These are phyloP conservation scores for Minunthozetes semirufus DNA, from an alignment of 2,888 invertebrate species.

Conservation along the genomic window DNA sequence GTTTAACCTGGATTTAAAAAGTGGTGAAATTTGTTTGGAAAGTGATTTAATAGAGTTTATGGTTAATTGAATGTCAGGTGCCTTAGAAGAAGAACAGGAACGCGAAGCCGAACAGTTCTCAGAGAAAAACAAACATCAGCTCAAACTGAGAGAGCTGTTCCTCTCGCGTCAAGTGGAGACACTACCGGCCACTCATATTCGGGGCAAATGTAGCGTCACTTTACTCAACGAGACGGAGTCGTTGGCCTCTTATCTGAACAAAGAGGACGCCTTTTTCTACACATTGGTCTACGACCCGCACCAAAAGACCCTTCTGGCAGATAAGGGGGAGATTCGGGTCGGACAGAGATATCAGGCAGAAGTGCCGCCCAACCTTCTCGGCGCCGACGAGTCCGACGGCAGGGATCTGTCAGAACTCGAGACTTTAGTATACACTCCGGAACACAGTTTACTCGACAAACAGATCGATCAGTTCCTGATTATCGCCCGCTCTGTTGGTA, in stretches of 20 bases:
- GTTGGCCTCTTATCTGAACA: slow-evolving; percentile 88
- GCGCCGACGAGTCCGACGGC: slow-evolving; percentile 58
- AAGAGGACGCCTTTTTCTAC: slow-evolving; percentile 99
- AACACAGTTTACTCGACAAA: slow-evolving; percentile 80
- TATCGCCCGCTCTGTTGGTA: slow-evolving; percentile 77
- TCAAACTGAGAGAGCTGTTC: slow-evolving; percentile 96
- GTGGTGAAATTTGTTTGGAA: background rate
- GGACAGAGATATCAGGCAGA: slow-evolving; percentile 97
- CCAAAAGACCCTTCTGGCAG: slow-evolving; percentile 96
- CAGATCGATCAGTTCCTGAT: slow-evolving; percentile 99
- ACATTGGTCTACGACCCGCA: slow-evolving; percentile 98
- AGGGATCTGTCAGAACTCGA: slow-evolving; percentile 72
- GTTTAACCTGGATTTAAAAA: too few relatives aligned
- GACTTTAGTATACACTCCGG: slow-evolving; percentile 88
- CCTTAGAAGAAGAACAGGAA: slow-evolving; percentile 63
- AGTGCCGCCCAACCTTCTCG: slow-evolving; percentile 56
- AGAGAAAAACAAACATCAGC: slow-evolving; percentile 83
- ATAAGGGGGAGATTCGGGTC: slow-evolving; percentile 88
- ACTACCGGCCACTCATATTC: slow-evolving; percentile 94
- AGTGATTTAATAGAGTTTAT: background rate
- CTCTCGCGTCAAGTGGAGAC: slow-evolving; percentile 91
- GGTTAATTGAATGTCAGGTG: slow-evolving; percentile 51
- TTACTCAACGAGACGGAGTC: slow-evolving; percentile 98
- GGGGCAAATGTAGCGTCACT: slow-evolving; percentile 98
- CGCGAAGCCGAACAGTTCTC: slow-evolving; percentile 56